A percentile compares a stretch with the other conserved stretches of the same genome.
phyloP scores from a whole-genome alignment of 2,113 vertebrate species.

The Tragelaphus imberbis region DNA sequence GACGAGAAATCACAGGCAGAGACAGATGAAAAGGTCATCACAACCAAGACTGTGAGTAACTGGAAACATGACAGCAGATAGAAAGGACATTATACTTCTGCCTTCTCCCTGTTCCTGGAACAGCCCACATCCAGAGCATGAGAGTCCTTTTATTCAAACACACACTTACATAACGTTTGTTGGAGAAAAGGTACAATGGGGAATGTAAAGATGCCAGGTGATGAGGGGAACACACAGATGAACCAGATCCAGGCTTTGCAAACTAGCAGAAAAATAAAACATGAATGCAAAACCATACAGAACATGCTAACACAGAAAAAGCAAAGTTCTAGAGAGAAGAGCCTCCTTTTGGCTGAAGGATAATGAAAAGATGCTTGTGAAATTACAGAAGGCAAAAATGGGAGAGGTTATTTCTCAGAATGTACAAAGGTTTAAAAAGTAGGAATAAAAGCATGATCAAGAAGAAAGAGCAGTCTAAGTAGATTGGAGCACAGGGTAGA shows the following conservation, averaged over 20 bases:
- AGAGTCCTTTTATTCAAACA: not conserved
- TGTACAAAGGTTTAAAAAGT: not conserved
- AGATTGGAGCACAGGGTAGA: not conserved
- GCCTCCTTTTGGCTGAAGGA: not conserved
- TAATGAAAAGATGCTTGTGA: not conserved
- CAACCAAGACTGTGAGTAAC: not conserved
- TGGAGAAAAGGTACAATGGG: not conserved
- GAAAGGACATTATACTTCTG: not conserved
- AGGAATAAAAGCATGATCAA: not conserved
- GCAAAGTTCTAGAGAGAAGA: not conserved
- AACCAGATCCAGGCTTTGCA: not conserved
- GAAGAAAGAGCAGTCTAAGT: not conserved
- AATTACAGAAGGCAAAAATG: not conserved
- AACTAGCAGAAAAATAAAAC: not conserved
- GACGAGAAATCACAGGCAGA: not conserved
- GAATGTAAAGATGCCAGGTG: not conserved
- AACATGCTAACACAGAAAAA: not conserved
- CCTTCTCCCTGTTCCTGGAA: not conserved
- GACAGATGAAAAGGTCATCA: not conserved
- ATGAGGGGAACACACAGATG: not conserved
- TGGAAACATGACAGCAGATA: not conserved
- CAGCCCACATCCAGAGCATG: not conserved
- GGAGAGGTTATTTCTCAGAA: not conserved
- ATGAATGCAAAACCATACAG: not conserved
- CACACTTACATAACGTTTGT: not conserved